phyloP scores from a whole-genome alignment of 2,888 invertebrate genomes.

The Miltochrista miniata region DNA sequence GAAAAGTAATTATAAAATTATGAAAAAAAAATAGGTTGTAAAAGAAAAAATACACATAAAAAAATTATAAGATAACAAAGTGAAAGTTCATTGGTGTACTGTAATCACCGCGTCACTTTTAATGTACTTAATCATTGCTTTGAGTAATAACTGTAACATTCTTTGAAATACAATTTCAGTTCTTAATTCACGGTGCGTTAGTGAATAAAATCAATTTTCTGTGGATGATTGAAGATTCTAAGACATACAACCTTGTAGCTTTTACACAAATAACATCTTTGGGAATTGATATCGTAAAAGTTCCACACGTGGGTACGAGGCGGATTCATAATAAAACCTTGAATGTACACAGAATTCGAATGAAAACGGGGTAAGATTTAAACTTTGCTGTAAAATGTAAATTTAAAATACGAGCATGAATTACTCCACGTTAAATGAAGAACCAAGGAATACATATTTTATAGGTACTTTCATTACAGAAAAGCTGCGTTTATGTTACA shows the following conservation, averaged over 20 bases:
- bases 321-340: constrained; percentile 45
- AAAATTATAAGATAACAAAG: too few relatives aligned
- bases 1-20: too few relatives aligned
- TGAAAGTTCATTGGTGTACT: too few relatives aligned
- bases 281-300: constrained; percentile 43
- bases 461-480: too few relatives aligned
- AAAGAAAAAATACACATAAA: too few relatives aligned
- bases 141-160: too few relatives aligned
- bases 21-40: too few relatives aligned
- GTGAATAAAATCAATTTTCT: constrained; percentile 4
- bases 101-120: too few relatives aligned
- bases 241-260: constrained; percentile 34
- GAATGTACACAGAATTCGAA: constrained; percentile 38
- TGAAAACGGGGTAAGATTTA: constrained; percentile 32
- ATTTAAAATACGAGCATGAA: constrained; percentile 19
- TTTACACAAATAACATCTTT: constrained; percentile 40
- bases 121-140: too few relatives aligned
- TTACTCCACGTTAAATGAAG: constrained; percentile 8
- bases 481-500: too few relatives aligned
- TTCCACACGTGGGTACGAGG: constrained; percentile 34
- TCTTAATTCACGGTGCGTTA: not conserved
- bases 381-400: constrained; percentile 29
- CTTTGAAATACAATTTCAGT: too few relatives aligned
- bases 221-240: not conserved
- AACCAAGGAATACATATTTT: too few relatives aligned